Base-by-base conservation (phyloP, 2,888 invertebrate species). In the Stenichneumon culpator region DNA sequence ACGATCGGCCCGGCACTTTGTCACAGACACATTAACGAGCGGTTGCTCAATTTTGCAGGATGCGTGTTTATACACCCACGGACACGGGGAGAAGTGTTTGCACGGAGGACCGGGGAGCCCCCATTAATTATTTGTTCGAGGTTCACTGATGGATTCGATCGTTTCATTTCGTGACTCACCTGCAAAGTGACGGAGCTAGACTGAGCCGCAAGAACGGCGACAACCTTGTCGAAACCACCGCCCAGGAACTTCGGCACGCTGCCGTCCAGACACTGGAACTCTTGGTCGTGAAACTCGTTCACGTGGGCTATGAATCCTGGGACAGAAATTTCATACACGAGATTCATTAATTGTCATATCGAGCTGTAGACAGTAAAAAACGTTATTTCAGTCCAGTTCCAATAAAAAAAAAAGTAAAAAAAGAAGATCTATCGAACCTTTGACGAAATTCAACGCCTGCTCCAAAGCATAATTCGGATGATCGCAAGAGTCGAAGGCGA, bases 401-500 rank as follows among this genome's bases (percentile, higher is more conserved):
- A 9, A 36, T 9, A 9, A 0, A 0, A 7, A n/a, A 6, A 74
- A 54, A 44, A 60, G 2, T 2, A 22, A 28, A 9, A 70, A n/a
- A 47, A 3, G 67, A 70, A 60, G 19, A 39, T 14, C n/a, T 6
- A 50, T 75, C 84, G 19, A 88, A 94, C 95, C 95, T 94, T 95
- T 95, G 19, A 95, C 94, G 87, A 95, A 95, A 83, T 94, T 93
- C 69, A 95, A 91, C 0, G 94, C 93, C 87, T 95, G 95, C 83
- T 95, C 94, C 68, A 95, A 91, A 1, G 95, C 95, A 83, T 95
- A 93, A 25, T 92, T 92, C 1, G 94, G 94, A 83, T 94, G 95
- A 87, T 95, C 95, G 89, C 95, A 95, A 16, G 95, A 94, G 90
- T 95, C 95, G 83, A 95, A 93, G 0, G 94, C 95, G 52, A 95